A percentile compares a stretch with the other conserved stretches of the same genome.
Conservation (phyloP, 2,888 invertebrate genomes). For the Drosophila lacicola region DNA sequence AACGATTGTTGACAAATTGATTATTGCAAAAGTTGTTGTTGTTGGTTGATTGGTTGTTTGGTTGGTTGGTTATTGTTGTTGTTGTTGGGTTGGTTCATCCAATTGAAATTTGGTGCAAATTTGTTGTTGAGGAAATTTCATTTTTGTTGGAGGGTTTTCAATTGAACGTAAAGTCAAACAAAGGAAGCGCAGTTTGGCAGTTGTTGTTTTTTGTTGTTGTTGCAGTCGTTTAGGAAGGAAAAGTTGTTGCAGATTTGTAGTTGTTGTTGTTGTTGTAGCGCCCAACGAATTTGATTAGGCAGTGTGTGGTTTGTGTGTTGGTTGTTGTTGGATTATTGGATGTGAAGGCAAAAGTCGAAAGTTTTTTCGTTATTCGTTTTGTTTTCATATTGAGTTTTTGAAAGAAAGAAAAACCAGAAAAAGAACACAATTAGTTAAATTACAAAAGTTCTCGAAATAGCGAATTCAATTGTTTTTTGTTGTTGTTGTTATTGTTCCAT, state of each 20-base stretch:
- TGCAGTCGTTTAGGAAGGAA: conserved; percentile 46
- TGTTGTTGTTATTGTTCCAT: conserved; percentile 30
- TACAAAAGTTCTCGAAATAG: conserved; percentile 68
- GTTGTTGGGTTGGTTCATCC: conserved; percentile 47
- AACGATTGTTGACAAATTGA: conserved; percentile 39
- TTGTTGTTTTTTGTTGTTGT: conserved; percentile 51
- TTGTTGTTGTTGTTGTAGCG: conserved; percentile 37
- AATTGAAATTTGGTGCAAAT: conserved; percentile 52
- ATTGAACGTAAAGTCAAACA: conserved; percentile 55
- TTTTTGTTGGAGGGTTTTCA: conserved; percentile 22
- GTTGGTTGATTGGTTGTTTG: conserved; percentile 21
- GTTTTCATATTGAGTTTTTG: conserved; percentile 32
- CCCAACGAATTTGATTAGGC: conserved; percentile 31
- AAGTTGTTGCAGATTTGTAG: conserved; percentile 62
- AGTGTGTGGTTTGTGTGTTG: conserved; percentile 36
- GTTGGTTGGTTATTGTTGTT: conserved; percentile 24
- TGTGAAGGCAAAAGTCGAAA: conserved; percentile 43
- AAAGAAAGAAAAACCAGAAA: conserved; percentile 73
- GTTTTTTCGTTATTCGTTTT: conserved; percentile 30
- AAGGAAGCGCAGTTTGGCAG: conserved; percentile 41
- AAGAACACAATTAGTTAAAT: conserved; percentile 70
- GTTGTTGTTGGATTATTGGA: conserved; percentile 52
- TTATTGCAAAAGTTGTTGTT: conserved; percentile 40
- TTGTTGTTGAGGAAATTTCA: conserved; percentile 25
- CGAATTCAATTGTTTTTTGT: conserved; percentile 64